Evolutionary conservation across 2,888 invertebrate genomes (phyloP).

Genomic region (Drepana falcataria): DNA sequence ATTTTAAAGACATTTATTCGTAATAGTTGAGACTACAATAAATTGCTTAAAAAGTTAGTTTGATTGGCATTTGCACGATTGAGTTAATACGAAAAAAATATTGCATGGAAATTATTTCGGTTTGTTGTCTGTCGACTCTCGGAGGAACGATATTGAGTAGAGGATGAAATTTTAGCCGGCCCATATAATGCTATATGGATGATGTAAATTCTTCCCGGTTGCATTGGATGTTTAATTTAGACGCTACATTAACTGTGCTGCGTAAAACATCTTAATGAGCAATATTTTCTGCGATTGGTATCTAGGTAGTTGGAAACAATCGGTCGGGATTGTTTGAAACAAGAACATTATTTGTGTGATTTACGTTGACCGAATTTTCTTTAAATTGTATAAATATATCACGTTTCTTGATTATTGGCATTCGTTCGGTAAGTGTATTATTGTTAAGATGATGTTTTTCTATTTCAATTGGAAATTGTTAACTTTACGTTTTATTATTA

Average conservation of each 20-base stretch:
- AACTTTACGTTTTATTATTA: conserved; percentile 49
- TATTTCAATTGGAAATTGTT: conserved; percentile 50
- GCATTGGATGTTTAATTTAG: neutral
- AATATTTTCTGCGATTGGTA: conserved; percentile 19
- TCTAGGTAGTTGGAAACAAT: neutral
- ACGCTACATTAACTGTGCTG: neutral
- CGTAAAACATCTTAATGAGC: conserved; percentile 18
- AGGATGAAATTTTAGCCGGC: neutral
- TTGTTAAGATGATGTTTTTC: conserved; percentile 47
- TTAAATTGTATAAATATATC: conserved; percentile 32
- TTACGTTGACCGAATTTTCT: conserved; percentile 29
- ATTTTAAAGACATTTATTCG: neutral
- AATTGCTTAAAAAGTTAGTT: no score
- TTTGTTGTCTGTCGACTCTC: conserved; percentile 31
- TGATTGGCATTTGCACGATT: neutral
- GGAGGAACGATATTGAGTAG: conserved; percentile 17
- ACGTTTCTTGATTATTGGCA: conserved; percentile 35
- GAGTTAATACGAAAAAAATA: conserved; percentile 17
- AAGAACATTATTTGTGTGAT: conserved; percentile 8
- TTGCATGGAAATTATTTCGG: conserved; percentile 29
- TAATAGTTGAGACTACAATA: no score
- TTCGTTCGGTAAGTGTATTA: conserved; percentile 50
- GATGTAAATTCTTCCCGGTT: no score
- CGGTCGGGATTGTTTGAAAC: conserved; percentile 8
- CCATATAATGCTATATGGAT: neutral